Conservation (phyloP, 2,888 invertebrate species). For the Mamestra brassicae region DNA sequence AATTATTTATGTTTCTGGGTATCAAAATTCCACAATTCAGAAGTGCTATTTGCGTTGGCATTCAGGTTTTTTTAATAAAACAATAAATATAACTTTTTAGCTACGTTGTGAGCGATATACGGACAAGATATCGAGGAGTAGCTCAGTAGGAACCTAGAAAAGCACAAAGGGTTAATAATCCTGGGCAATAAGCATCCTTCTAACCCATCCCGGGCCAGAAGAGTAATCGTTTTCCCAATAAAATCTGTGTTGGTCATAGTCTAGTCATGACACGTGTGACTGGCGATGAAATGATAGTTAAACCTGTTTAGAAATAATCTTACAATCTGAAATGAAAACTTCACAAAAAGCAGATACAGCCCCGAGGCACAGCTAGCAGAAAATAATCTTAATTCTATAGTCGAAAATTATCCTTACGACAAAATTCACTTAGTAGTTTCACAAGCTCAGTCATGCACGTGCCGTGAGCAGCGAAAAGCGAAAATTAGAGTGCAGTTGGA, state of each 20-base stretch:
- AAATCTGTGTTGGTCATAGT: background rate
- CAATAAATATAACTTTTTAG: background rate
- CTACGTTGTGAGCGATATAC: too few species aligned
- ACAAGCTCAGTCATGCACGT: conserved; percentile 17
- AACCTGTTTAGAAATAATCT: background rate
- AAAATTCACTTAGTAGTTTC: conserved; percentile 36
- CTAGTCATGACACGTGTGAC: background rate
- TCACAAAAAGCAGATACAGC: background rate
- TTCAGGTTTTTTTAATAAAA: background rate
- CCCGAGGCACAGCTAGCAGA: background rate
- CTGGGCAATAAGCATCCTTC: background rate
- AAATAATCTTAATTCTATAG: conserved; percentile 28
- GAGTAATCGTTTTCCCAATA: too few species aligned
- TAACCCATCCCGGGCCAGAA: too few species aligned
- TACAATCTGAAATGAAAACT: background rate
- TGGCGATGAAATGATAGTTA: background rate
- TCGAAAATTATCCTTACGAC: conserved; percentile 19
- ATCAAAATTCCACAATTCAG: background rate
- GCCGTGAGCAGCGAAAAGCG: conserved; percentile 34
- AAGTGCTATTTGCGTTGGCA: background rate
- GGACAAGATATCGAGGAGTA: background rate
- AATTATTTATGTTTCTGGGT: too few species aligned
- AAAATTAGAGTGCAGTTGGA: conserved; percentile 48
- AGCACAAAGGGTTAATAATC: background rate
- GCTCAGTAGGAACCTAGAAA: background rate